Conservation (phyloP, 2,113 vertebrate species). For the Nettapus auritus region DNA sequence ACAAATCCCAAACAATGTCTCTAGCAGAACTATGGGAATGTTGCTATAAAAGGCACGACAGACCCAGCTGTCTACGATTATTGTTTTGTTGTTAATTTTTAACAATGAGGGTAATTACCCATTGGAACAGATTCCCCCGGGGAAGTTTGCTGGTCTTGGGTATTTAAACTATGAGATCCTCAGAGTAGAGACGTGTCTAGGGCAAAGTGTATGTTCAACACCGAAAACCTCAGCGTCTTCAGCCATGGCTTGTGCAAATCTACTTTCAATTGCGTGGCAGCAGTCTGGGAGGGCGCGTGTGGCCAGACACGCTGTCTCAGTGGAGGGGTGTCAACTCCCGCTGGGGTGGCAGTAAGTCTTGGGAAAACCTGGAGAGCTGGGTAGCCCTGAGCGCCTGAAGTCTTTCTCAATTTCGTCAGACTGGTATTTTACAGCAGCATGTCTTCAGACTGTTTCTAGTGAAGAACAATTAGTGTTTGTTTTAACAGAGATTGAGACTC, state of each 20-base stretch:
- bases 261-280: not conserved
- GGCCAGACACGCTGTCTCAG: slow-evolving; percentile 8
- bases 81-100: slow-evolving; percentile 69
- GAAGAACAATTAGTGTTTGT: slow-evolving; percentile 37
- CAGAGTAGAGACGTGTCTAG: slow-evolving; percentile 42
- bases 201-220: not conserved
- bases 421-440: not conserved
- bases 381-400: not conserved
- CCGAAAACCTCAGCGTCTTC: not conserved
- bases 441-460: not conserved
- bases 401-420: not conserved
- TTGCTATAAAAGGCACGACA: slow-evolving; percentile 56
- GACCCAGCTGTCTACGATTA: slow-evolving; percentile 47
- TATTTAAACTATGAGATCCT: slow-evolving; percentile 59
- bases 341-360: not conserved
- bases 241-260: slow-evolving; percentile 29
- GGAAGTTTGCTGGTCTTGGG: slow-evolving; percentile 32
- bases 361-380: slow-evolving; percentile 7
- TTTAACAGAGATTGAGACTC: slow-evolving; percentile 3
- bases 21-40: slow-evolving; percentile 5
- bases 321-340: not conserved
- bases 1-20: slow-evolving; percentile 41
- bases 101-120: slow-evolving; percentile 62
- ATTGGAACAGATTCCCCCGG: slow-evolving; percentile 5
- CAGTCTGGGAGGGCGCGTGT: not conserved